A percentile compares a stretch with the other conserved stretches of the same genome.
These are phyloP conservation scores for Hermodice carunculata DNA, from an alignment of 2,888 invertebrate genomes.

Conservation along the genomic window DNA sequence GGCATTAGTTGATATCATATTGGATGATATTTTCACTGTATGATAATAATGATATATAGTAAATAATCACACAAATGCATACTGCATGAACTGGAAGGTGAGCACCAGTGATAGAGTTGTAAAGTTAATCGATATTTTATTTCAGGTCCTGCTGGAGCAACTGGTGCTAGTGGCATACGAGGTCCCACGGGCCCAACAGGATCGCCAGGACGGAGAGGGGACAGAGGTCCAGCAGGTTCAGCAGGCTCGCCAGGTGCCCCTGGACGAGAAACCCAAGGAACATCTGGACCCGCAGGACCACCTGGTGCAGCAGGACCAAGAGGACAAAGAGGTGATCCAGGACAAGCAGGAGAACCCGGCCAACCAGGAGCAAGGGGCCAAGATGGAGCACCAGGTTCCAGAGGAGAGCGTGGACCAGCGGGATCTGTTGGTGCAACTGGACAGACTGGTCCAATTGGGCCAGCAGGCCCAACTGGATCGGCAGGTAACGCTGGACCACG, in stretches of 20 bases:
- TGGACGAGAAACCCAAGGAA: conserved; percentile 17
- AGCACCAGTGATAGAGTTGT: too few species aligned
- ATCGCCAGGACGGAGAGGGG: conserved; percentile 48
- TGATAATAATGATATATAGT: too few species aligned
- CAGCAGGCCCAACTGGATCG: neutral
- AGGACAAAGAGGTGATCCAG: neutral
- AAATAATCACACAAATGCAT: too few species aligned
- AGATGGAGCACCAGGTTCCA: conserved; percentile 40
- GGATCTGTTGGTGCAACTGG: conserved; percentile 67
- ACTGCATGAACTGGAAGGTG: too few species aligned
- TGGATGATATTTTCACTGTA: too few species aligned
- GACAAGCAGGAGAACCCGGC: conserved; percentile 16
- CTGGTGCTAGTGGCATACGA: conserved; percentile 32
- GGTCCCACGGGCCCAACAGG: conserved; percentile 73
- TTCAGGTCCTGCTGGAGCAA: too few species aligned
- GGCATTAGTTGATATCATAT: too few species aligned
- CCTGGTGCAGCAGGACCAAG: conserved; percentile 77
- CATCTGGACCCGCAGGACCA: conserved; percentile 28
- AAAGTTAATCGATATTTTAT: too few species aligned
- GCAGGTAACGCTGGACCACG: conserved; percentile 13
- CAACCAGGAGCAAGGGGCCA: neutral
- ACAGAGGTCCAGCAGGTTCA: conserved; percentile 11
- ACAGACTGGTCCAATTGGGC: conserved; percentile 4
- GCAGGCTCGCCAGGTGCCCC: conserved; percentile 12
- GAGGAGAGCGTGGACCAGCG: conserved; percentile 74